Percentiles rank a stretch among this genome's conserved stretches.
phyloP scores from a whole-genome alignment of 2,113 vertebrate species.

The Ascaphus truei region DNA sequence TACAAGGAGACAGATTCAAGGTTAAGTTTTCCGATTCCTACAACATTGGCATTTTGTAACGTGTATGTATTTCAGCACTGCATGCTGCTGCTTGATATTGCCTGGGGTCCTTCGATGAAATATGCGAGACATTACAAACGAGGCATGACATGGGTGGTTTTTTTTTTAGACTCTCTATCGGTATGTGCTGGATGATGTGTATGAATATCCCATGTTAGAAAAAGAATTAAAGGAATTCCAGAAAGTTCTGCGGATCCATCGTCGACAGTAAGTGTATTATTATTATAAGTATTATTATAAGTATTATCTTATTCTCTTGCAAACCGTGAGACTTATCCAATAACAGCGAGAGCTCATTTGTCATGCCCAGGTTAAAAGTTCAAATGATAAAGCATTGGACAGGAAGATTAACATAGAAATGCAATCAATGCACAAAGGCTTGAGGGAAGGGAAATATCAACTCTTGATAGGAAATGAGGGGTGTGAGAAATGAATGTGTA shows the following conservation, averaged over 20 bases:
- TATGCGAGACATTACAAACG: background rate
- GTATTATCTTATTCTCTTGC: background rate
- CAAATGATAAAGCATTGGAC: background rate
- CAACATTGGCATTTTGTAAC: background rate
- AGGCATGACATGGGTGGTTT: conserved; percentile 25
- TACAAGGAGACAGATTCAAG: background rate
- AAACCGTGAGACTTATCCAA: background rate
- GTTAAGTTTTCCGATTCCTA: background rate
- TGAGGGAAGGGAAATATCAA: no score
- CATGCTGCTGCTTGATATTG: conserved; percentile 3
- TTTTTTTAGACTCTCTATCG: conserved; percentile 81
- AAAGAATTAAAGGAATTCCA: conserved; percentile 88
- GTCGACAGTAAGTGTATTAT: conserved; percentile 88
- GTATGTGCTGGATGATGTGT: conserved; percentile 87
- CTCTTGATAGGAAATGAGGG: no score
- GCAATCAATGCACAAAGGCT: no score
- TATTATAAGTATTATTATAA: background rate
- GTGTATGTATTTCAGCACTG: conserved; percentile 6
- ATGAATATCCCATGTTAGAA: conserved; percentile 86
- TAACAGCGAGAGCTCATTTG: background rate
- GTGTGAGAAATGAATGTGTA: no score
- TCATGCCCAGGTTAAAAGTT: background rate
- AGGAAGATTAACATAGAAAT: no score
- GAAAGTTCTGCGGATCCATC: conserved; percentile 84
- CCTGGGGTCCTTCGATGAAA: background rate